Percentiles rank a stretch among this genome's conserved stretches.
phyloP scores from a whole-genome alignment of 2,797 vertebrate genomes.

The Melanotaenia nigrans region DNA sequence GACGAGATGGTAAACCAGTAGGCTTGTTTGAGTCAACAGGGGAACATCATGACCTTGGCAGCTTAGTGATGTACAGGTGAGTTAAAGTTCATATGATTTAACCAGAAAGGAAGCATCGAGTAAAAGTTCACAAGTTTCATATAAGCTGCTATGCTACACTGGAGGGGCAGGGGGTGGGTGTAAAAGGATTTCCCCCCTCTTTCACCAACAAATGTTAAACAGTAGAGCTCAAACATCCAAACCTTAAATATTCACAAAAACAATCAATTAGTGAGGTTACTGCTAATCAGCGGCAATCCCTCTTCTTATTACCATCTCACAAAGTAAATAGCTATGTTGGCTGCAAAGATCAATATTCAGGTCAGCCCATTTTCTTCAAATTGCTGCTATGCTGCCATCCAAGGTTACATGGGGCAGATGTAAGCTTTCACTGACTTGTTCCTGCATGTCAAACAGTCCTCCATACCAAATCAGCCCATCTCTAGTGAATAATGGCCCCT shows the following conservation, averaged over 20 bases:
- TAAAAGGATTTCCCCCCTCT: not conserved
- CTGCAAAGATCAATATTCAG: constrained; percentile 46
- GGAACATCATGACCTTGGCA: constrained; percentile 11
- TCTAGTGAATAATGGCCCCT: constrained; percentile 49
- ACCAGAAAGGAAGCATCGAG: not conserved
- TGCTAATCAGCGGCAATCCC: constrained; percentile 27
- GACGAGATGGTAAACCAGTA: not conserved
- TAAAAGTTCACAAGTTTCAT: not conserved
- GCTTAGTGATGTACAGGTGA: constrained; percentile 12
- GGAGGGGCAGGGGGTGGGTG: too few species aligned
- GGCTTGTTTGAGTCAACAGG: constrained; percentile 4
- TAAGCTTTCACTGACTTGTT: constrained; percentile 41
- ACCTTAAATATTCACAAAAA: constrained; percentile 17
- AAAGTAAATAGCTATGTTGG: constrained; percentile 27
- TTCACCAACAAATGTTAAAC: not conserved
- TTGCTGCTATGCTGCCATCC: constrained; percentile 16
- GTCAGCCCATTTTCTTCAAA: constrained; percentile 27
- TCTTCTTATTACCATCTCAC: not conserved
- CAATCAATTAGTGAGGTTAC: constrained; percentile 9
- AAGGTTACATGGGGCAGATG: constrained; percentile 45
- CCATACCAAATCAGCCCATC: constrained; percentile 51
- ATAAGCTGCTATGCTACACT: not conserved
- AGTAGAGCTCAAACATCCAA: constrained; percentile 5
- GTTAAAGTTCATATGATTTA: constrained; percentile 6
- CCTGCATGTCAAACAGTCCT: constrained; percentile 27